These are phyloP conservation scores for Epirrhoe tristata DNA, from an alignment of 2,888 invertebrate genomes.

Conservation along the genomic window DNA sequence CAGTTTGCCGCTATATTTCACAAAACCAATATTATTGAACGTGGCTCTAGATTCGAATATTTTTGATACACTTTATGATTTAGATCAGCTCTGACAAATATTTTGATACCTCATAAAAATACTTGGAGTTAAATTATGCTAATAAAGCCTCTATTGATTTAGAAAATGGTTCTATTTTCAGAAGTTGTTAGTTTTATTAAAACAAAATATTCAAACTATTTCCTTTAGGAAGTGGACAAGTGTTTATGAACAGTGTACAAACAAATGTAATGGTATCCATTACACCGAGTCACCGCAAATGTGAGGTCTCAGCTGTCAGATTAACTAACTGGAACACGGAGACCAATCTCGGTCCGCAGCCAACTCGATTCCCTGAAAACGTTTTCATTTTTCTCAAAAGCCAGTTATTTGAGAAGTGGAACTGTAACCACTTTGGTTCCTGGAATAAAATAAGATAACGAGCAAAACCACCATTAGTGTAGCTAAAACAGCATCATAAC, in stretches of 20 bases:
- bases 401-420: neutral
- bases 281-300: slow-evolving; percentile 4
- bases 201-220: neutral
- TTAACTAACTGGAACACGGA: slow-evolving; percentile 9
- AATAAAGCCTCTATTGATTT: neutral
- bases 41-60: neutral
- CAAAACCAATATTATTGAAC: slow-evolving; percentile 1
- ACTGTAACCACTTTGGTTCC: slow-evolving; percentile 1
- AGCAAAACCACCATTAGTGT: slow-evolving; percentile 4
- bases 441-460: slow-evolving; percentile 11
- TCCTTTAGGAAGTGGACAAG: neutral
- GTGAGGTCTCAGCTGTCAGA: slow-evolving; percentile 12
- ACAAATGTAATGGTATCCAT: slow-evolving; percentile 2
- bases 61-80: neutral
- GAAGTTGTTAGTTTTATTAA: neutral
- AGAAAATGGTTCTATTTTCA: neutral
- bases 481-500: slow-evolving; percentile 4
- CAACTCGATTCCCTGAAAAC: neutral
- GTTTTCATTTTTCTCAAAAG: slow-evolving; percentile 4
- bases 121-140: neutral
- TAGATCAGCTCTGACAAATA: neutral
- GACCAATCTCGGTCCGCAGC: slow-evolving; percentile 1
- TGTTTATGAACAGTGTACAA: neutral
- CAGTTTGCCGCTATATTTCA: neutral
- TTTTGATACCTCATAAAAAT: neutral